Evolutionary conservation across 2,888 invertebrate genomes (phyloP), one percentile per base, ranked within the genome.

Genomic region (Trissolcus japonicus): DNA sequence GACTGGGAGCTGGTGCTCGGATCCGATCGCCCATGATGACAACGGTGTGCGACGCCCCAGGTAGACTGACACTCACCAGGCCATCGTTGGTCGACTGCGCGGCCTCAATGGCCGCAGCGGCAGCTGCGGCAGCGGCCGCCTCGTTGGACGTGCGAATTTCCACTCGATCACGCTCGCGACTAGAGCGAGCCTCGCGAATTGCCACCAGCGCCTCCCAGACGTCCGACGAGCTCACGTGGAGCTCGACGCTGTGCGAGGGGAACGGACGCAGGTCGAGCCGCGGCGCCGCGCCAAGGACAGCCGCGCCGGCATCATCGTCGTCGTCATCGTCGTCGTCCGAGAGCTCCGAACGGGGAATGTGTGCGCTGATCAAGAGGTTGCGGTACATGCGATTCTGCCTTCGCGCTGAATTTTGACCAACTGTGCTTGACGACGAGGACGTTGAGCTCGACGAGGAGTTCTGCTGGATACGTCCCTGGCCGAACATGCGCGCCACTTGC

Each of bases 201-300:
- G 93, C 92, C 57, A 93, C 92, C 17, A 93, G 89, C 11, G 93
- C 93, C 84, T 93, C 93, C 93, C 93, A 93, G 25, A 93, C 92
- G 82, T 93, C 93, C 78, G 92, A 92, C 80, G 85, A 81, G 82
- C 89, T 87, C 2, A 90, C 88, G 65, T 89, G 89, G 6, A 90
- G 79, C 66, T 90, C 90, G 13, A 89, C 86, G 54, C 89, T 89
- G 13, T 85, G 84, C 0, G 85, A 84, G 0, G 87, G 83, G 50
- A 85, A 86, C 40, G 72, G 65, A 17, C 76, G 66, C 21, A 60
- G 11, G 11, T 74, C 71, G 1, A 65, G 40, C 14, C 54, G 46
- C 14, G 78, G 76, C 4, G 82, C 80, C 3, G 54, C 53, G 0
- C 29, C 50, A 3, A n/a, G n/a, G 6, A 7, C 53, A 9, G 35